Evolutionary conservation across 2,113 vertebrate genomes (phyloP).

Genomic region (Indri indri): DNA sequence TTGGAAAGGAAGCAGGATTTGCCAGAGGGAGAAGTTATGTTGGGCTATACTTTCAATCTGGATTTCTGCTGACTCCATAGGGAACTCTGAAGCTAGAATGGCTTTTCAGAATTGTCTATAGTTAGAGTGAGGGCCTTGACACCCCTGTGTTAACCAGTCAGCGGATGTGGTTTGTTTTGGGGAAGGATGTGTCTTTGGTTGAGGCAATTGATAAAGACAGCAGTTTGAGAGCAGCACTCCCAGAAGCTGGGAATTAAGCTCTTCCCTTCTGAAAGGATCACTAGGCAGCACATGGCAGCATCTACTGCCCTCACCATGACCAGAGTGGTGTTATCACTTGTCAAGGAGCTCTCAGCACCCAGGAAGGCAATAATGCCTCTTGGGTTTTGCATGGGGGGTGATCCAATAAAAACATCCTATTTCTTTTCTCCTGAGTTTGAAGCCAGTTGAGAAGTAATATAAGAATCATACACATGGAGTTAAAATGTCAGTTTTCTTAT

Average conservation of each 20-base stretch:
- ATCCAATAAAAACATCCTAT: not conserved
- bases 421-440: not conserved
- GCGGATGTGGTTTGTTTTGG: not conserved
- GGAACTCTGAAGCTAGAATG: not conserved
- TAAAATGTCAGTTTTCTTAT: not conserved
- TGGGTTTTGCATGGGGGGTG: not conserved
- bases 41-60: not conserved
- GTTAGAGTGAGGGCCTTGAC: not conserved
- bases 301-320: fast-evolving
- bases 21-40: not conserved
- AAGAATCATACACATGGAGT: not conserved
- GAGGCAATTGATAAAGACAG: not conserved
- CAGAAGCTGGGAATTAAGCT: not conserved
- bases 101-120: not conserved
- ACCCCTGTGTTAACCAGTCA: not conserved
- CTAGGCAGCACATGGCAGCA: too few relatives aligned
- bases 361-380: not conserved
- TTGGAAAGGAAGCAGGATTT: not conserved
- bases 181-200: not conserved
- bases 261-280: not conserved
- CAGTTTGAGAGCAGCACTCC: not conserved
- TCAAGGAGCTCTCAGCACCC: too few relatives aligned
- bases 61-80: not conserved
- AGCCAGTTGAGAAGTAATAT: not conserved
- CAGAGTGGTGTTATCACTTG: not conserved